These are phyloP conservation scores for Rhabdophis nuchalis DNA, from an alignment of 2,797 vertebrate genomes.

Conservation along the genomic window DNA sequence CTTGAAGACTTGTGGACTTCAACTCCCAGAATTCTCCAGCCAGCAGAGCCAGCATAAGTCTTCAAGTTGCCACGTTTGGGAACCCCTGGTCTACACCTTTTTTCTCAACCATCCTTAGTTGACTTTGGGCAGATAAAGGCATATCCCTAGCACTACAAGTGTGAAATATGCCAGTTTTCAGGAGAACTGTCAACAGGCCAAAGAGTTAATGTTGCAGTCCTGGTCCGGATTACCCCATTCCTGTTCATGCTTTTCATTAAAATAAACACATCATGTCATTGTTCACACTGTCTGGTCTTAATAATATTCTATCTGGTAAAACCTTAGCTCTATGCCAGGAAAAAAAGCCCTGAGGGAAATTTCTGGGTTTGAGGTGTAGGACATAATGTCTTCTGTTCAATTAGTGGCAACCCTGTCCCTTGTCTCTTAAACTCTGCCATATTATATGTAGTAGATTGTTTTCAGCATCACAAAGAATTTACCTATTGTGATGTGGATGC, in stretches of 20 bases:
- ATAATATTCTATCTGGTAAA: not conserved
- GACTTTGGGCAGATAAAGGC: not conserved
- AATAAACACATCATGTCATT: not conserved
- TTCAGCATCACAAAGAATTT: constrained; percentile 1
- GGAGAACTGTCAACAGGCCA: not conserved
- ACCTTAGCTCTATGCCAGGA: not conserved
- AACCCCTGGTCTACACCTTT: not conserved
- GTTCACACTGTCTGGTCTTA: not conserved
- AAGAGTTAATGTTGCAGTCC: not conserved
- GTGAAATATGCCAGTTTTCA: not conserved
- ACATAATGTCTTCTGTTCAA: not conserved
- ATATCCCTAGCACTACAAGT: not conserved
- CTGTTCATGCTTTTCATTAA: not conserved
- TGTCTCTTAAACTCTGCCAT: not conserved
- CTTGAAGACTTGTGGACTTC: no score
- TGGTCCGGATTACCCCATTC: not conserved
- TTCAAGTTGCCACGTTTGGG: no score
- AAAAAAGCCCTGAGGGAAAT: not conserved
- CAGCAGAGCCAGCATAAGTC: no score
- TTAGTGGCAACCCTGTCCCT: not conserved
- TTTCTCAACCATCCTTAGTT: not conserved
- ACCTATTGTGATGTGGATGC: not conserved
- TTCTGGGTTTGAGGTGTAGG: not conserved
- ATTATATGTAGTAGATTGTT: not conserved
- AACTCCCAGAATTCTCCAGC: no score